Conservation (phyloP, 2,888 invertebrate genomes). For the Brachyopa scutellaris region DNA sequence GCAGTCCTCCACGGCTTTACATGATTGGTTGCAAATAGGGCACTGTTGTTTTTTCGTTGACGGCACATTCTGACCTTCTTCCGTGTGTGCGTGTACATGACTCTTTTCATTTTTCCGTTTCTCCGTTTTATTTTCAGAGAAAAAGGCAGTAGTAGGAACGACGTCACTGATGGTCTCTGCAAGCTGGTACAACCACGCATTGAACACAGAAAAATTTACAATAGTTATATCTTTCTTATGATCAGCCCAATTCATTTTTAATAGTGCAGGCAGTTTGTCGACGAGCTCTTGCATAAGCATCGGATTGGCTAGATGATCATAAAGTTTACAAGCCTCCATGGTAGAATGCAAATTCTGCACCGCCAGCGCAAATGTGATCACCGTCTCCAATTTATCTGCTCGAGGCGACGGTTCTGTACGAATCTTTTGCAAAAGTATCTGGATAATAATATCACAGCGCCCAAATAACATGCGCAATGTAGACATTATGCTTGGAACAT, state of each 20-base stretch:
- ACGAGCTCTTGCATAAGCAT: conserved; percentile 17
- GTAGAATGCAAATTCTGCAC: conserved; percentile 10
- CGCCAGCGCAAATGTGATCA: conserved; percentile 8
- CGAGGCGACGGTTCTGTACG: not conserved
- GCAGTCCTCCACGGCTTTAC: not conserved
- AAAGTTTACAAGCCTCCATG: not conserved
- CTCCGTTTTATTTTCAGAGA: not conserved
- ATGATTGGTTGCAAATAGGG: not conserved
- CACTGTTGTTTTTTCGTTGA: not conserved
- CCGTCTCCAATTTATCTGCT: conserved; percentile 12
- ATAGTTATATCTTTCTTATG: not conserved
- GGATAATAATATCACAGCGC: not conserved
- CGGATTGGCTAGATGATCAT: conserved; percentile 17
- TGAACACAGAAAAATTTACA: not conserved
- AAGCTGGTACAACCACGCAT: conserved; percentile 13
- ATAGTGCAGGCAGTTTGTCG: conserved; percentile 15
- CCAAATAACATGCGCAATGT: conserved; percentile 20
- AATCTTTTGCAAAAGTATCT: not conserved
- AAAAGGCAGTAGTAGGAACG: not conserved
- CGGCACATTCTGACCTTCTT: not conserved
- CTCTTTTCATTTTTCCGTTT: conserved; percentile 2
- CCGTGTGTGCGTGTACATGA: not conserved
- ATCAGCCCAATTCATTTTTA: conserved; percentile 18
- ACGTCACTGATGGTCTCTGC: conserved; percentile 10
- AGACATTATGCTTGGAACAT: conserved; percentile 1